A percentile compares a stretch with the other conserved stretches of the same genome.
Conservation (phyloP, 2,888 invertebrate genomes). For the Lomographa bimaculata region DNA sequence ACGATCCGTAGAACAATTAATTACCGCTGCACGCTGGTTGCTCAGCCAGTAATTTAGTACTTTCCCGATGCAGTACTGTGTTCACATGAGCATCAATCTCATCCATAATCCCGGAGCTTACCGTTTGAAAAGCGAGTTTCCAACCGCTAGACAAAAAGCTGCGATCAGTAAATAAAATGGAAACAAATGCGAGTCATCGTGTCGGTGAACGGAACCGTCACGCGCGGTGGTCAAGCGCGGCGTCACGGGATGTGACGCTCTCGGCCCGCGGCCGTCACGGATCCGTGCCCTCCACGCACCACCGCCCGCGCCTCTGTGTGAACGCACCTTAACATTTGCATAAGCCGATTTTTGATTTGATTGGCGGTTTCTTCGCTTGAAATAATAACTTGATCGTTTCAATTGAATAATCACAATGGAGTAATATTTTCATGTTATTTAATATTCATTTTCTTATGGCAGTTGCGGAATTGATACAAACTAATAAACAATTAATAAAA, state of each 20-base stretch:
- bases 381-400: constrained; percentile 21
- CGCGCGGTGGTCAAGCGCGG: constrained; percentile 54
- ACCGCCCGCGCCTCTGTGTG: constrained; percentile 55
- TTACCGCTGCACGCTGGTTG: no score
- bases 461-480: no score
- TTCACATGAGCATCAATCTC: constrained; percentile 18
- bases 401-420: constrained; percentile 19
- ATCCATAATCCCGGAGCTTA: constrained; percentile 46
- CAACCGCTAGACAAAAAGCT: constrained; percentile 59
- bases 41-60: constrained; percentile 10
- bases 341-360: constrained; percentile 44
- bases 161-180: constrained; percentile 54
- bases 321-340: constrained; percentile 70
- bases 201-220: constrained; percentile 76
- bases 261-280: constrained; percentile 37
- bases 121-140: constrained; percentile 72
- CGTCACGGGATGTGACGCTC: constrained; percentile 64
- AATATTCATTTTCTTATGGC: constrained; percentile 2
- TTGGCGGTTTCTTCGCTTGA: constrained; percentile 29
- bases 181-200: constrained; percentile 69
- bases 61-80: constrained; percentile 20
- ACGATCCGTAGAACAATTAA: background rate
- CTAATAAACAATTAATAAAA: no score
- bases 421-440: constrained; percentile 7
- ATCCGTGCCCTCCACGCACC: constrained; percentile 42